Evolutionary conservation across 2,113 vertebrate genomes (phyloP).

Genomic region (Alexandromys fortis): DNA sequence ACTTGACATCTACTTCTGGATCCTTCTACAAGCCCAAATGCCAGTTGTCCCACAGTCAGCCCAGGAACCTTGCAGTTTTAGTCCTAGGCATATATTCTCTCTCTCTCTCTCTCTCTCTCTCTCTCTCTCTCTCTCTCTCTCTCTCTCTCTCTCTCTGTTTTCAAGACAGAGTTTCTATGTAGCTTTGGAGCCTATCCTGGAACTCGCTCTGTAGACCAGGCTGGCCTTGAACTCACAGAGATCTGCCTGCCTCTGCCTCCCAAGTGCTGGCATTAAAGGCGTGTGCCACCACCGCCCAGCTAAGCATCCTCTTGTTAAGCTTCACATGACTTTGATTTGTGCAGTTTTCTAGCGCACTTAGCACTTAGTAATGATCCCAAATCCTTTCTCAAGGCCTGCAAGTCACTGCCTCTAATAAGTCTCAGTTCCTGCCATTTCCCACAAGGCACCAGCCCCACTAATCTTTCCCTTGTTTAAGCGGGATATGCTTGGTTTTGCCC

Average conservation of each 20-base stretch:
- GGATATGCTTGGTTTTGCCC: background rate
- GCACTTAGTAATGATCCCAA: background rate
- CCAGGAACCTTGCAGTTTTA: background rate
- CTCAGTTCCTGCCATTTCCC: background rate
- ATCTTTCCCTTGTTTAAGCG: background rate
- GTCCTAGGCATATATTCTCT: too few species aligned
- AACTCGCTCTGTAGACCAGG: too few species aligned
- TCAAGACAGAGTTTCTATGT: too few species aligned
- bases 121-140: too few species aligned
- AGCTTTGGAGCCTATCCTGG: too few species aligned
- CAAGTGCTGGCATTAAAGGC: too few species aligned
- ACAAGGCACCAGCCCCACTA: background rate
- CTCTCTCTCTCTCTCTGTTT: too few species aligned
- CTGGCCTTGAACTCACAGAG: too few species aligned
- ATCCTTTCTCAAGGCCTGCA: background rate
- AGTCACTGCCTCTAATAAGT: background rate
- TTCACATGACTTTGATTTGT: background rate
- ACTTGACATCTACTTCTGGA: slow-evolving; percentile 44
- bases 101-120: too few species aligned
- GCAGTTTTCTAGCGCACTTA: background rate
- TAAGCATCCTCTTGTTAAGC: background rate
- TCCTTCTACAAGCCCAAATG: slow-evolving; percentile 8
- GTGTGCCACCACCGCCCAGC: rapidly evolving
- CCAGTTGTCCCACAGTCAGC: background rate
- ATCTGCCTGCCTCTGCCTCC: too few species aligned